Percentiles rank a stretch among this genome's conserved stretches.
Evolutionary conservation across 2,888 invertebrate genomes (phyloP).

Genomic region (Pammene fasciana): DNA sequence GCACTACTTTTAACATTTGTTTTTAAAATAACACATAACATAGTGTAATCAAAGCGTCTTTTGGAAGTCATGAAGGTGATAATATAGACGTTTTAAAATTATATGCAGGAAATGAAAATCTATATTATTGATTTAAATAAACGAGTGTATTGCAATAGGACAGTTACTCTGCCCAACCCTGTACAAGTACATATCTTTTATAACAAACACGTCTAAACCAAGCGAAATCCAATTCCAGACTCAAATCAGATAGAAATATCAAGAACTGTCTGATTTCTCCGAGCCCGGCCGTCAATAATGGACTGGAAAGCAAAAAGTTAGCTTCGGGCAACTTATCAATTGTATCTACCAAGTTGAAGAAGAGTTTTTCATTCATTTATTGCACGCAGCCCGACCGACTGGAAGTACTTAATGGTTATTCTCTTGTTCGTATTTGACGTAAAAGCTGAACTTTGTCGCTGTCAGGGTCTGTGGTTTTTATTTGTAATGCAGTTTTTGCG

Average conservation of each 20-base stretch:
- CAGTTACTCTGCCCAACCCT: no score
- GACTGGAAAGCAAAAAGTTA: slow-evolving; percentile 72
- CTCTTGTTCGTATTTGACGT: slow-evolving; percentile 66
- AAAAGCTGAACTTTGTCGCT: slow-evolving; percentile 67
- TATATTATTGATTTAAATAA: no score
- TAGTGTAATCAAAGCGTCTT: no score
- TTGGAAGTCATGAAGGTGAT: no score
- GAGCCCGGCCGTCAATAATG: slow-evolving; percentile 68
- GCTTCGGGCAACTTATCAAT: slow-evolving; percentile 74
- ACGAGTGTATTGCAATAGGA: no score
- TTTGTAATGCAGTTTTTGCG: slow-evolving; percentile 65
- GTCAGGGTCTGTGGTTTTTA: slow-evolving; percentile 61
- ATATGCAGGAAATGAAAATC: no score
- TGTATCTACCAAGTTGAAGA: slow-evolving; percentile 69
- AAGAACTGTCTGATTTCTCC: slow-evolving; percentile 55
- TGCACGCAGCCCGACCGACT: slow-evolving; percentile 65
- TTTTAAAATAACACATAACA: no score
- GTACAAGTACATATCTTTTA: slow-evolving; percentile 15
- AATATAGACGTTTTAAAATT: no score
- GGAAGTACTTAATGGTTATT: slow-evolving; percentile 75
- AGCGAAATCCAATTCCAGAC: slow-evolving; percentile 45
- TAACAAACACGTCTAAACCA: slow-evolving; percentile 23
- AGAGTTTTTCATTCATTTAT: slow-evolving; percentile 76
- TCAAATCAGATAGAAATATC: slow-evolving; percentile 57
- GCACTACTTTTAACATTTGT: no score